A percentile compares a stretch with the other conserved stretches of the same genome.
phyloP scores from a whole-genome alignment of 1,140 invertebrate species.

The Hesperophylax magnus region DNA sequence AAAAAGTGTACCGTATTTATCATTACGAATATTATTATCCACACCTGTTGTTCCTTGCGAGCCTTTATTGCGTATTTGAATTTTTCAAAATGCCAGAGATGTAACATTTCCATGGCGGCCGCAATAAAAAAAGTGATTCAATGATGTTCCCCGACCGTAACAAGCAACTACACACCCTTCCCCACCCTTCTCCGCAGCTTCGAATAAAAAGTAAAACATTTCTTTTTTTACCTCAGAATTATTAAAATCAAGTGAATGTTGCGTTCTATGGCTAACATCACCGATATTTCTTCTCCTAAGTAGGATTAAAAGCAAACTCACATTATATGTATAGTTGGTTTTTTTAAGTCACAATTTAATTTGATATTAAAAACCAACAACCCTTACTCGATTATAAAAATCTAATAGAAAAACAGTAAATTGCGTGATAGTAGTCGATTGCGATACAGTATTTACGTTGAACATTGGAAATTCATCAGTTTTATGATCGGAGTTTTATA shows the following conservation, averaged over 20 bases:
- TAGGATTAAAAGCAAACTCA: not conserved
- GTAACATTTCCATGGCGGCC: constrained; percentile 43
- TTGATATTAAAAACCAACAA: not conserved
- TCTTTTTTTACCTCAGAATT: constrained; percentile 35
- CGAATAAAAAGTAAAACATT: constrained; percentile 39
- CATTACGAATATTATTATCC: constrained; percentile 56
- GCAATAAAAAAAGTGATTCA: constrained; percentile 57
- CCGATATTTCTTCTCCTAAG: constrained; percentile 19
- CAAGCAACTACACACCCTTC: constrained; percentile 51
- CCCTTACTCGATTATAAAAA: constrained; percentile 23
- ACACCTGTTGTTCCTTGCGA: constrained; percentile 56
- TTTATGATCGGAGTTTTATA: constrained; percentile 39
- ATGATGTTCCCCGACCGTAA: constrained; percentile 54
- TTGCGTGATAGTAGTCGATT: constrained; percentile 35
- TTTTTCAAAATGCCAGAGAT: constrained; percentile 51
- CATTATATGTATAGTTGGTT: not conserved
- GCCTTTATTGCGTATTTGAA: constrained; percentile 54
- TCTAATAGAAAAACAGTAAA: constrained; percentile 21
- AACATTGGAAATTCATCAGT: constrained; percentile 41
- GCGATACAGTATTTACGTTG: constrained; percentile 20
- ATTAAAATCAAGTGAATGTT: constrained; percentile 36
- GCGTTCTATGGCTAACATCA: not conserved
- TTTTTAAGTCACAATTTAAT: not conserved
- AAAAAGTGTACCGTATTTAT: constrained; percentile 47
- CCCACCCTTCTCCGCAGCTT: not conserved